Percentiles rank a stretch among this genome's conserved stretches.
These are phyloP conservation scores for Actias luna DNA, from an alignment of 2,888 invertebrate species.

Conservation along the genomic window DNA sequence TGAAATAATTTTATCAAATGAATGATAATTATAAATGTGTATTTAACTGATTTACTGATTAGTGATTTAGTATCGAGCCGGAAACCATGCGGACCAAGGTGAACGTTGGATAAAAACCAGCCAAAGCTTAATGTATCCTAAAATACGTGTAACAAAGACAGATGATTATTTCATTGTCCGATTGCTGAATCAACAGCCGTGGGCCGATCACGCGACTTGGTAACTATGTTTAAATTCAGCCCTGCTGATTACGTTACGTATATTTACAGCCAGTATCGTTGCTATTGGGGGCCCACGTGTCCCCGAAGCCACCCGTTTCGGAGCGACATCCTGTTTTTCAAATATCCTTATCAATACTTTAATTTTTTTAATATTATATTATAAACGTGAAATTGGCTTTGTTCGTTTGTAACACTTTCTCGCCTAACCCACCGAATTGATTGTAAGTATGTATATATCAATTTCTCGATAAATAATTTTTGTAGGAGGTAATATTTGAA, in stretches of 20 bases:
- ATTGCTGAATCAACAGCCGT: constrained; percentile 26
- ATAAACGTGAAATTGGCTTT: too few species aligned
- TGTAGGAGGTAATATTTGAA: too few species aligned
- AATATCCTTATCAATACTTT: too few species aligned
- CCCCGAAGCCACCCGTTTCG: too few species aligned
- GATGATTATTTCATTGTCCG: constrained; percentile 49
- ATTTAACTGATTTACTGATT: constrained; percentile 22
- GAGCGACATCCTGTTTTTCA: too few species aligned
- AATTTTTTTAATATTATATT: too few species aligned
- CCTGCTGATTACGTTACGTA: constrained; percentile 10
- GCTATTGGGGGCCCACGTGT: too few species aligned
- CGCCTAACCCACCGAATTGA: too few species aligned
- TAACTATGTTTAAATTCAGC: constrained; percentile 18
- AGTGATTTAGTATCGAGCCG: constrained; percentile 22
- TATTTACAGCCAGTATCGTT: too few species aligned
- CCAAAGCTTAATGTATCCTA: constrained; percentile 35
- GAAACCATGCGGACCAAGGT: constrained; percentile 45
- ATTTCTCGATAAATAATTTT: too few species aligned
- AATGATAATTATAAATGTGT: constrained; percentile 14
- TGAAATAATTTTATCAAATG: constrained; percentile 19
- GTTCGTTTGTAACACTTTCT: too few species aligned
- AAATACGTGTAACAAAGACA: constrained; percentile 41
- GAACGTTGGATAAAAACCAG: constrained; percentile 42
- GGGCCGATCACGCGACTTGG: constrained; percentile 16
- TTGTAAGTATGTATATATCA: too few species aligned